phyloP scores from a whole-genome alignment of 2,888 invertebrate species.

The Clitarchus hookeri region DNA sequence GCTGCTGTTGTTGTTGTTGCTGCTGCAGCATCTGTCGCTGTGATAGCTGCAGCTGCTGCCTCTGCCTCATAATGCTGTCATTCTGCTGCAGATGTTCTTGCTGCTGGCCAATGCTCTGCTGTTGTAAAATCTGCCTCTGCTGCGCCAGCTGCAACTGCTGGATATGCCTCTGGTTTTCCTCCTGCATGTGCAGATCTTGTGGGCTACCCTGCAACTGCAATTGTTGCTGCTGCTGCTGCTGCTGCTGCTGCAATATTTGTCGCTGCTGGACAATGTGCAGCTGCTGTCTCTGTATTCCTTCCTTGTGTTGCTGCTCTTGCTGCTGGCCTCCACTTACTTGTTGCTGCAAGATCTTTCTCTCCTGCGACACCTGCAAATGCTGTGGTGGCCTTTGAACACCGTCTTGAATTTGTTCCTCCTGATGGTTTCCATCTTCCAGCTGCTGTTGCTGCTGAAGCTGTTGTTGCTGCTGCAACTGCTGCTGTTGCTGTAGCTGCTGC shows the following conservation, averaged over 20 bases:
- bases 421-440: slow-evolving; percentile 31
- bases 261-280: slow-evolving; percentile 50
- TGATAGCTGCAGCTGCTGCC: slow-evolving; percentile 28
- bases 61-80: neutral
- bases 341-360: slow-evolving; percentile 30
- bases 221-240: slow-evolving; percentile 1
- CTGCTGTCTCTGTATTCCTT: slow-evolving; percentile 11
- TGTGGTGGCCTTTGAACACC: slow-evolving; percentile 23
- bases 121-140: slow-evolving; percentile 39
- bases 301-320: slow-evolving; percentile 46
- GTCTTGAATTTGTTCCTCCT: neutral
- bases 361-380: slow-evolving; percentile 23
- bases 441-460: slow-evolving; percentile 45
- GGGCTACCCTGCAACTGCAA: neutral
- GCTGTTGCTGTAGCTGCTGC: slow-evolving; percentile 17
- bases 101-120: slow-evolving; percentile 24
- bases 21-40: slow-evolving; percentile 28
- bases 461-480: slow-evolving; percentile 31
- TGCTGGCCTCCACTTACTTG: slow-evolving; percentile 42
- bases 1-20: slow-evolving; percentile 40
- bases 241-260: slow-evolving; percentile 55
- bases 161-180: slow-evolving; percentile 16
- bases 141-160: slow-evolving; percentile 43
- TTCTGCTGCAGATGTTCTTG: neutral
- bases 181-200: neutral